A percentile compares a stretch with the other conserved stretches of the same genome.
These are phyloP conservation scores for Priapulus caudatus DNA, from an alignment of 2,888 invertebrate species.

Conservation along the genomic window DNA sequence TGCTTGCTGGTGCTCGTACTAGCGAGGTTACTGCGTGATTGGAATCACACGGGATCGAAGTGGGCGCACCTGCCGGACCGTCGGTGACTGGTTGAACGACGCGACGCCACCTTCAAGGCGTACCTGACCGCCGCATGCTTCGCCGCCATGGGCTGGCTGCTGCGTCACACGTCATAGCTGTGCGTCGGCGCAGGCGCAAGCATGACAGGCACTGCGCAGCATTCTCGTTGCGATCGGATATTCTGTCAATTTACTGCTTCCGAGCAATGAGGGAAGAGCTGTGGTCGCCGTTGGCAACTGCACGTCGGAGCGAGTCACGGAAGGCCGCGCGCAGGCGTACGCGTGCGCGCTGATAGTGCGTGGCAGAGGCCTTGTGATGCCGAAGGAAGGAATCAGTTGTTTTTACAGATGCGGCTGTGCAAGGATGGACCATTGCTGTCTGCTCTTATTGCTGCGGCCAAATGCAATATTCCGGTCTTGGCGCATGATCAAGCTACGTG, in stretches of 20 bases:
- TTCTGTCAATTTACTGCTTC: background rate
- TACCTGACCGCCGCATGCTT: background rate
- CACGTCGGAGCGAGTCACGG: too few relatives aligned
- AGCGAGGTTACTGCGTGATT: constrained; percentile 51
- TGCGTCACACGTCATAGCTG: background rate
- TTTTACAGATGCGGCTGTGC: too few relatives aligned
- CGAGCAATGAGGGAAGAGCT: background rate
- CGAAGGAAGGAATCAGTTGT: too few relatives aligned
- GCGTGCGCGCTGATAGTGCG: too few relatives aligned
- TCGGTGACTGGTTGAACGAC: constrained; percentile 41
- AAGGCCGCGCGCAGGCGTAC: too few relatives aligned
- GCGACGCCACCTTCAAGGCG: constrained; percentile 15
- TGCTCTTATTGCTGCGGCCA: constrained; percentile 54
- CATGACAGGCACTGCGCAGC: too few relatives aligned
- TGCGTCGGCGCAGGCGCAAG: too few relatives aligned
- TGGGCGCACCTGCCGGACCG: constrained; percentile 63
- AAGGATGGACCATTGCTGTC: constrained; percentile 46
- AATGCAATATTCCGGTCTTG: constrained; percentile 59
- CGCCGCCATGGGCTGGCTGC: background rate
- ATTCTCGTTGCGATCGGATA: too few relatives aligned
- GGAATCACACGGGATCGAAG: constrained; percentile 78
- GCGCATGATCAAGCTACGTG: constrained; percentile 38
- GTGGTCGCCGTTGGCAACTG: background rate
- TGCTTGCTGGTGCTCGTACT: constrained; percentile 27
- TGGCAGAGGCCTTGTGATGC: too few relatives aligned